Base-by-base conservation (phyloP, 2,888 invertebrate species). In the Megalurothrips usitatus region DNA sequence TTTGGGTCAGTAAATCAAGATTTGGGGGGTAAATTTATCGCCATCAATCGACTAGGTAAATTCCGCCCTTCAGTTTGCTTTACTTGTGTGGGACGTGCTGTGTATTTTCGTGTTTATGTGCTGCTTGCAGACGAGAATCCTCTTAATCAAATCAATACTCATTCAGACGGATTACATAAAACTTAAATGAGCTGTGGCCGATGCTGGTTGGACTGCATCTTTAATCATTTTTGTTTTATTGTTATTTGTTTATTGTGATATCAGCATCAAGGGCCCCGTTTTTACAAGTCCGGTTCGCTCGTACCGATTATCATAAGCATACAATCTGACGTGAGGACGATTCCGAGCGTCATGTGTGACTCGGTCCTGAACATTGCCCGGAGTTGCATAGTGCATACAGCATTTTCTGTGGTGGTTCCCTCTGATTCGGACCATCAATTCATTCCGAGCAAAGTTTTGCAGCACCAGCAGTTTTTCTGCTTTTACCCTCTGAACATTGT, bases 61-160 rank as follows among this genome's bases (percentile, higher is more conserved):
- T 12, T 26, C 0, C 4, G 10, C 8, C 26, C 9, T 26, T 26
- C 12, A 10, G 9, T 23, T 1, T 6, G 23, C 4, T 75, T 23
- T 12, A 8, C 9, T 26, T 26, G 9, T 26, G 23, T 26, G 26
- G 8, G 23, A 26, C 8, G 12, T 75, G 26, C 26, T 11, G 9
- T 12, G 12, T n/a, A 26, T 23, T 8, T 75, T 12, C 23, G 68
- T 75, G 68, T 75, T 75, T 75, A 11, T 75, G 68, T 75, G 68
- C 26, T 10, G 23, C 26, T 75, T 75, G 68, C 68, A 75, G 68
- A 75, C 68, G 68, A 68, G 68, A 75, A 75, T 75, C 23, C n/a
- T 26, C 68, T 23, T 75, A 75, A 75, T 75, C 68, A 75, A 75
- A 75, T 75, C 68, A 75, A 75, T 75, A 75, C 68, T 23, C 68